These are phyloP conservation scores for Gortyna flavago DNA, from an alignment of 2,888 invertebrate species.

Conservation along the genomic window DNA sequence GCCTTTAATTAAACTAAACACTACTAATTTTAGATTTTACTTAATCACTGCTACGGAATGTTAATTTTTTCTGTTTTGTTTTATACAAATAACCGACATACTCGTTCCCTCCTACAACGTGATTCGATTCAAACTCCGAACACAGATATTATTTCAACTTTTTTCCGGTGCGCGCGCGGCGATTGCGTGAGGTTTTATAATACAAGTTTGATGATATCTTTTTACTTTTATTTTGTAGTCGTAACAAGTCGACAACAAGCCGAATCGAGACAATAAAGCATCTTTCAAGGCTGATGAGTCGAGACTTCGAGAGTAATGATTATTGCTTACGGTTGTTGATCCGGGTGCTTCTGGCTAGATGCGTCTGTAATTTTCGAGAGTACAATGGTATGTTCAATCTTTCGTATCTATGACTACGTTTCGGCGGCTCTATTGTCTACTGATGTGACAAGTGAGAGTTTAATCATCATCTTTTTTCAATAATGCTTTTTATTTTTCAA, in stretches of 20 bases:
- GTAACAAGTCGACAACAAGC: conserved; percentile 89
- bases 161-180: conserved; percentile 72
- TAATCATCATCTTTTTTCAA: not conserved
- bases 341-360: conserved; percentile 79
- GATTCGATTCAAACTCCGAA: conserved; percentile 70
- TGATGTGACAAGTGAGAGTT: conserved; percentile 45
- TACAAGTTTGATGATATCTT: conserved; percentile 85
- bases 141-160: conserved; percentile 77
- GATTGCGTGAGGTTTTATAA: conserved; percentile 86
- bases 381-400: conserved; percentile 60
- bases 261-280: conserved; percentile 87
- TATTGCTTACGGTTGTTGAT: conserved; percentile 87
- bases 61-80: not conserved
- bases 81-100: not conserved
- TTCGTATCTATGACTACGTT: conserved; percentile 47
- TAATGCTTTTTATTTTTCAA: not conserved
- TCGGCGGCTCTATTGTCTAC: conserved; percentile 28
- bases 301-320: conserved; percentile 86
- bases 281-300: conserved; percentile 87
- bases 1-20: conserved; percentile 25
- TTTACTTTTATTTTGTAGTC: conserved; percentile 81
- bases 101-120: conserved; percentile 37
- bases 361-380: conserved; percentile 76
- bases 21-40: not conserved
- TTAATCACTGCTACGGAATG: conserved; percentile 14